Conservation (phyloP, 2,797 vertebrate genomes). For the Sciurus carolinensis region DNA sequence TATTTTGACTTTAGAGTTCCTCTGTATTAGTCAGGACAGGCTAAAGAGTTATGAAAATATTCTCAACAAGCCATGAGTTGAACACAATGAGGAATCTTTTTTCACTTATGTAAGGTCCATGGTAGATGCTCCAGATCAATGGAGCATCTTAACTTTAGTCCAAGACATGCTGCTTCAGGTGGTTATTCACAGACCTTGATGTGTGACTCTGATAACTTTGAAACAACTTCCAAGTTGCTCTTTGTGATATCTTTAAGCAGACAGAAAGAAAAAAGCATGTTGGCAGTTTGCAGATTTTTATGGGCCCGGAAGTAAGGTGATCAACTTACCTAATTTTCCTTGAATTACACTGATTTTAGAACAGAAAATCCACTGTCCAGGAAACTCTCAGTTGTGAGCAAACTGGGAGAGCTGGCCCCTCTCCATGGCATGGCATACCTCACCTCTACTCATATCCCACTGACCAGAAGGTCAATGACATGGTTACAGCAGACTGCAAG, state of each 20-base stretch:
- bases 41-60: background rate
- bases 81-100: background rate
- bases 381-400: background rate
- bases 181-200: background rate
- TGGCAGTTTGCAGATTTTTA: background rate
- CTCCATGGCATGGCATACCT: no score
- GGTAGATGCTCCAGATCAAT: background rate
- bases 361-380: background rate
- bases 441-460: background rate
- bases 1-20: background rate
- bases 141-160: no score
- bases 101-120: background rate
- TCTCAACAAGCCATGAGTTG: background rate
- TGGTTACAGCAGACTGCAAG: background rate
- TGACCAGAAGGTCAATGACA: background rate
- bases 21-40: background rate
- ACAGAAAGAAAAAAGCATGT: background rate
- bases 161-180: background rate
- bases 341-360: background rate
- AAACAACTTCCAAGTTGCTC: background rate
- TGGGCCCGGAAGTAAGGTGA: background rate
- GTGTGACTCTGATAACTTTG: background rate
- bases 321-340: background rate
- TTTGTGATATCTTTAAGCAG: background rate
- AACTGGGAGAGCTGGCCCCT: background rate